These are phyloP conservation scores for Sternarchorhynchus goeldii DNA, from an alignment of 2,797 vertebrate genomes.

Conservation along the genomic window DNA sequence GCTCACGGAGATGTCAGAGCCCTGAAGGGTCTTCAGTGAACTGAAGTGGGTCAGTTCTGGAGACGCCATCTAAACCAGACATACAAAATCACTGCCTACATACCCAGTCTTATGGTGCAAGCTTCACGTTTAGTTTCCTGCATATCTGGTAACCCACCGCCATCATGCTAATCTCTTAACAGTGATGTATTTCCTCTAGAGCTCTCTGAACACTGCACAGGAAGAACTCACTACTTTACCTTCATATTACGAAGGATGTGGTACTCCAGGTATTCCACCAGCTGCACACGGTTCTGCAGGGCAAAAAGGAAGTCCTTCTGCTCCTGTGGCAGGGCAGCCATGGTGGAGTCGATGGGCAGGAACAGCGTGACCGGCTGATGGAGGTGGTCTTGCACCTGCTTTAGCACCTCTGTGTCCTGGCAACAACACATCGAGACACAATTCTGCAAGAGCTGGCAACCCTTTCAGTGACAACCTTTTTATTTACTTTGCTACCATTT, in stretches of 20 bases:
- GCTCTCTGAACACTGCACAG: background rate
- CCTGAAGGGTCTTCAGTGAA: constrained; percentile 84
- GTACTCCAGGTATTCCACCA: constrained; percentile 86
- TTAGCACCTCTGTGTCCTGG: constrained; percentile 82
- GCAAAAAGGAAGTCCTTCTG: constrained; percentile 86
- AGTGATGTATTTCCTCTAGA: too few relatives aligned
- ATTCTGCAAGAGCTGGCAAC: too few relatives aligned
- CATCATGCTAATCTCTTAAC: too few relatives aligned
- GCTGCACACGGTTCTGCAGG: constrained; percentile 74
- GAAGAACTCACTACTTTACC: constrained; percentile 64
- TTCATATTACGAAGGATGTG: constrained; percentile 81
- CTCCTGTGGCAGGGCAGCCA: constrained; percentile 77
- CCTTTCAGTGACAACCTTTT: too few relatives aligned
- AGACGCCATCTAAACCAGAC: constrained; percentile 71
- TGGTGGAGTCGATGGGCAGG: constrained; percentile 82
- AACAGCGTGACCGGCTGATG: constrained; percentile 86
- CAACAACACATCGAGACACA: constrained; percentile 25
- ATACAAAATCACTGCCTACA: background rate
- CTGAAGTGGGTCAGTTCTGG: constrained; percentile 69
- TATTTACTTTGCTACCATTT: too few relatives aligned
- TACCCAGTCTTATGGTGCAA: background rate
- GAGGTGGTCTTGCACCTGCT: constrained; percentile 71
- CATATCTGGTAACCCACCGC: too few relatives aligned
- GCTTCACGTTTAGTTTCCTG: too few relatives aligned
- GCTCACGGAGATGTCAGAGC: constrained; percentile 79